phyloP scores from a whole-genome alignment of 2,797 vertebrate species.

The Macroramphosus scolopax region DNA sequence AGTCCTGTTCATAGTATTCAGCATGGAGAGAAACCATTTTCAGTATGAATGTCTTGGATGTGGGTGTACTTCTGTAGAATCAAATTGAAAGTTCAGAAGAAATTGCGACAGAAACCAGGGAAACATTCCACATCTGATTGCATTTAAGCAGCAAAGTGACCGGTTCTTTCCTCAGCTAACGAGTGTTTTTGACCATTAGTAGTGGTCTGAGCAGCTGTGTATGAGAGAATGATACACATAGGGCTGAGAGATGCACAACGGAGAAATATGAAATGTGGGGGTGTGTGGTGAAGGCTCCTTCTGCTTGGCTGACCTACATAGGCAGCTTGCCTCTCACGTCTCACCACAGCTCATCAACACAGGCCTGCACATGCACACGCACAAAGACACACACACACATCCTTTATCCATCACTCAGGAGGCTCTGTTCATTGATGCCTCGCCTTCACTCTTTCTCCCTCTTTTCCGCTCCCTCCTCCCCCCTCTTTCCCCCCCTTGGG shows the following conservation, averaged over 20 bases:
- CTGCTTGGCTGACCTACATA: slow-evolving; percentile 86
- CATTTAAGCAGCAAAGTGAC: slow-evolving; percentile 5
- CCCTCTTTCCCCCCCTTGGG: slow-evolving; percentile 51
- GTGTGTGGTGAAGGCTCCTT: slow-evolving; percentile 77
- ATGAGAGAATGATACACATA: slow-evolving; percentile 29
- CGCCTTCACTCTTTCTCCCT: slow-evolving; percentile 55
- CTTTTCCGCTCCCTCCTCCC: slow-evolving; percentile 63
- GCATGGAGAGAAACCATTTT: no score
- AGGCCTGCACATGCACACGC: slow-evolving; percentile 56
- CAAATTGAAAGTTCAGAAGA: slow-evolving; percentile 4
- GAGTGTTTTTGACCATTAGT: slow-evolving; percentile 31
- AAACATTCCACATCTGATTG: no score
- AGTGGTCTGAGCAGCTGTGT: slow-evolving; percentile 40
- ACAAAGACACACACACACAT: slow-evolving; percentile 48
- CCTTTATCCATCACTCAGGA: slow-evolving; percentile 72
- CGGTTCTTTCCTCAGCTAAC: slow-evolving; percentile 26
- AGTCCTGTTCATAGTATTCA: no score
- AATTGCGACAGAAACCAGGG: no score
- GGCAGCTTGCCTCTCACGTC: slow-evolving; percentile 80
- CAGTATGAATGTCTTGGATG: slow-evolving; percentile 6
- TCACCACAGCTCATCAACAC: slow-evolving; percentile 75
- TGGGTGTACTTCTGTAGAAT: slow-evolving; percentile 23
- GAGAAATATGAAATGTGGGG: slow-evolving; percentile 80
- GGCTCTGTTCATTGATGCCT: slow-evolving; percentile 79
- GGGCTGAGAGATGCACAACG: slow-evolving; percentile 61